phyloP scores from a whole-genome alignment of 2,113 vertebrate genomes.

The Rattus norvegicus region DNA sequence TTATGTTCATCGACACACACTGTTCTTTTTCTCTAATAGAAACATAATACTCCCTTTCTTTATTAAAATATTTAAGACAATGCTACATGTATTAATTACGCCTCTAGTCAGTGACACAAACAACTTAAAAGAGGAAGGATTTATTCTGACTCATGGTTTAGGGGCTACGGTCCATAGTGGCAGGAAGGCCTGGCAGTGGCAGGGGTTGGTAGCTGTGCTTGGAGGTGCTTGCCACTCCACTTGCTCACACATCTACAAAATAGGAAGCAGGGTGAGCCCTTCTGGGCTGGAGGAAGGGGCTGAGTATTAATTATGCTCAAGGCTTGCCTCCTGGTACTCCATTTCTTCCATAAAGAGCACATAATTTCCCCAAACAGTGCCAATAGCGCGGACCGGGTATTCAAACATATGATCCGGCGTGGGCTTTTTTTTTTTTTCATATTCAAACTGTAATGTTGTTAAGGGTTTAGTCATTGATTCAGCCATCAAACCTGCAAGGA shows the following conservation, averaged over 20 bases:
- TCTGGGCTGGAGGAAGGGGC: not conserved
- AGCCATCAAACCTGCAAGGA: not conserved
- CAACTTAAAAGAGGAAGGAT: not conserved
- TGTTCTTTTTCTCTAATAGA: not conserved
- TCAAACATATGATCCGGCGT: not conserved
- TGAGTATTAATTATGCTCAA: not conserved
- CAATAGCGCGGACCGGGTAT: not conserved
- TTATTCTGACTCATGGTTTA: not conserved
- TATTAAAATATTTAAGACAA: not conserved
- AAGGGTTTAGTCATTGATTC: not conserved
- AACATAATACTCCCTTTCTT: not conserved
- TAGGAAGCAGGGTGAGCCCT: not conserved
- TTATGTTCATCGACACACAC: not conserved
- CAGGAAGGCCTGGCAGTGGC: not conserved
- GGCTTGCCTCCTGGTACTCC: not conserved
- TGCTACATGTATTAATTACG: not conserved
- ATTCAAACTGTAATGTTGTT: not conserved
- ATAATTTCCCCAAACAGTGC: not conserved
- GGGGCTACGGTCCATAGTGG: not conserved
- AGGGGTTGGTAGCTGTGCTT: not conserved
- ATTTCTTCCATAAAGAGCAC: not conserved
- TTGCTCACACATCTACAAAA: not conserved
- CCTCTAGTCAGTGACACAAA: not conserved
- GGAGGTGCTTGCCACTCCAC: not conserved
- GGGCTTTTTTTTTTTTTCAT: not conserved